Evolutionary conservation across 2,113 vertebrate genomes (phyloP), one percentile per base, ranked within the genome.

Genomic region (Onychostruthus taczanowskii): DNA sequence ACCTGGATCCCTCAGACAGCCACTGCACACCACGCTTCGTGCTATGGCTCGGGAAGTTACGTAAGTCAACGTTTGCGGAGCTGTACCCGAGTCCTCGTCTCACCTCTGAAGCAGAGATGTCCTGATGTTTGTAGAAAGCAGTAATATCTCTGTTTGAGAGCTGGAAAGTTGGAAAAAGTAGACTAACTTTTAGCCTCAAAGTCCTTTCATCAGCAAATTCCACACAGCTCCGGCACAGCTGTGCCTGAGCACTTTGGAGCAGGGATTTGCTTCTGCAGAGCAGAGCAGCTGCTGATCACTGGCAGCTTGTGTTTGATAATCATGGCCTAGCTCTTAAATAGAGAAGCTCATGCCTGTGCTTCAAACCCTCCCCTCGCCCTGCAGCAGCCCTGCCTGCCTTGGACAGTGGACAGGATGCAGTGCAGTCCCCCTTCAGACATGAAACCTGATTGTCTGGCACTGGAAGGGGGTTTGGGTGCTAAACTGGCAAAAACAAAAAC

Each of bases 11-110:
- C 77, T 83, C 74, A 37, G n/a, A 59, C 58, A 35, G 58, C n/a
- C 58, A 10, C 58, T 59, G 58, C 56, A 35, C 58, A 8, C 31
- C 46, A 7, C 0, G 0, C 75, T 58, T 50, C 4, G 0, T 44
- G 26, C 15, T 3, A 44, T 50, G 2, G 1, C 74, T 72, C 1
- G 2, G 47, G 39, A 19, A 10, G 7, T 94, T 84, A 70, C 1
- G 7, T 78, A 86, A 83, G 79, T 17, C 61, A 88, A 14, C 39
- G 2, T 70, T 77, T 17, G 44, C 0, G 0, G 76, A 55, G 43
- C 83, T 21, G 27, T 17, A 27, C 43, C 59, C 2, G 7, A 33
- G 69, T 90, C 90, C 85, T 84, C 3, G 2, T 21, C 83, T 94
- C 52, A 89, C 88, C 56, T 61, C 68, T 16, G 20, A 11, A 56